phyloP scores from a whole-genome alignment of 1,140 invertebrate genomes.

The Euschistus heros region DNA sequence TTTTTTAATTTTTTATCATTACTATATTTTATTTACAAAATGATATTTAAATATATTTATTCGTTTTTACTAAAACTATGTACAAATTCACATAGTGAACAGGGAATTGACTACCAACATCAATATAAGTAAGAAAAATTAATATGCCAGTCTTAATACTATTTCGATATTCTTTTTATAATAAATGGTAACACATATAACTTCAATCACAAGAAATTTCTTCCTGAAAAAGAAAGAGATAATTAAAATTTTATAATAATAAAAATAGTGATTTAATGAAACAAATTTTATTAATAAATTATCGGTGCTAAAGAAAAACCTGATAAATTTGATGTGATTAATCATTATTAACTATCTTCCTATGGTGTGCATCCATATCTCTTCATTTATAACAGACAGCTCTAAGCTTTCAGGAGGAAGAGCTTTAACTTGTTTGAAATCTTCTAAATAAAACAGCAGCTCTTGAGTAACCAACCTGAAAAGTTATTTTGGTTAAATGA shows the following conservation, averaged over 20 bases:
- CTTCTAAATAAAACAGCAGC: slow-evolving; percentile 90
- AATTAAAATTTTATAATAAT: neutral
- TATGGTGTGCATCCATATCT: slow-evolving; percentile 7
- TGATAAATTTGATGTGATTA: neutral
- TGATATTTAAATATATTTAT: no score
- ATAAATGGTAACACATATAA: neutral
- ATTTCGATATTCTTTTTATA: neutral
- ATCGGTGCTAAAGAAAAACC: neutral
- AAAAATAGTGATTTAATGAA: no score
- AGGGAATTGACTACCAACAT: neutral
- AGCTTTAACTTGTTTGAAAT: slow-evolving; percentile 51
- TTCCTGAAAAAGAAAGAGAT: neutral
- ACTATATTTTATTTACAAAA: no score
- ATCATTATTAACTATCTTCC: slow-evolving; percentile 6
- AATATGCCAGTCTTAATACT: neutral
- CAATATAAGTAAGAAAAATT: neutral
- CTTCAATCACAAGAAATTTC: neutral
- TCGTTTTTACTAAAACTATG: neutral
- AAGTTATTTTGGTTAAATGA: no score
- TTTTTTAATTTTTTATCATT: no score
- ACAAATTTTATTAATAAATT: no score
- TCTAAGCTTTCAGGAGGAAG: slow-evolving; percentile 58
- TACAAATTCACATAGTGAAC: slow-evolving; percentile 18
- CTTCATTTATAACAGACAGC: slow-evolving; percentile 61
- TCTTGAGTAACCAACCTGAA: slow-evolving; percentile 81